Base-by-base conservation (phyloP, 2,113 vertebrate species). In the Psophia crepitans region DNA sequence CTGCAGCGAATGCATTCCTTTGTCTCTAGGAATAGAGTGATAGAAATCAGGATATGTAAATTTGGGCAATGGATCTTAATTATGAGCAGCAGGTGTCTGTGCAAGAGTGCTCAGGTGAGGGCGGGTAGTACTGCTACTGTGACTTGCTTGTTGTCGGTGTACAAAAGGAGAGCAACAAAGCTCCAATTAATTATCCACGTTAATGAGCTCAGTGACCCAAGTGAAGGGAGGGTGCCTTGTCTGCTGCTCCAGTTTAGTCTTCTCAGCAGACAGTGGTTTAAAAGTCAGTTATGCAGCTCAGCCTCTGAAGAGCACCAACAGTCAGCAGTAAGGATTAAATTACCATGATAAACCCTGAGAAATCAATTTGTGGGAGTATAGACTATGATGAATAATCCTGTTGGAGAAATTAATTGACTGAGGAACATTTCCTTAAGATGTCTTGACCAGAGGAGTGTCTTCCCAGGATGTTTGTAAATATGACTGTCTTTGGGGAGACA, bases 11-110 rank as follows among this genome's bases (percentile, higher is more conserved):
- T 44, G 70, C 96, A 87, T 56, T 43, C 87, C 84, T 98, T 97
- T 98, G 98, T 99, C 97, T 96, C 93, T 63, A 65, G 89, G 95
- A 87, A 97, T 97, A 94, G 98, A 98, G 71, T 76, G 98, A 98
- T 97, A 97, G 98, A 98, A 98, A 98, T 98, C 98, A 98, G 98
- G 98, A 98, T 97, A 98, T 98, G 98, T 98, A 99, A 99, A 99
- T 98, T 35, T 87, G 97, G 97, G 98, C 98, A 95, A 98, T 98
- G 97, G 97, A 98, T 98, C 98, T 98, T 99, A 99, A 99, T 99
- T 98, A 99, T 97, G 97, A 98, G 97, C 98, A 98, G 98, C 99
- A 99, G 99, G 99, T 99, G 99, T 98, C 98, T 98, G 86, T 91
- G 90, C 93, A 96, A 76, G 96, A 89, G 97, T 85, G 96, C 97